phyloP scores from a whole-genome alignment of 2,888 invertebrate genomes.

The Phoenoteleia sp. region DNA sequence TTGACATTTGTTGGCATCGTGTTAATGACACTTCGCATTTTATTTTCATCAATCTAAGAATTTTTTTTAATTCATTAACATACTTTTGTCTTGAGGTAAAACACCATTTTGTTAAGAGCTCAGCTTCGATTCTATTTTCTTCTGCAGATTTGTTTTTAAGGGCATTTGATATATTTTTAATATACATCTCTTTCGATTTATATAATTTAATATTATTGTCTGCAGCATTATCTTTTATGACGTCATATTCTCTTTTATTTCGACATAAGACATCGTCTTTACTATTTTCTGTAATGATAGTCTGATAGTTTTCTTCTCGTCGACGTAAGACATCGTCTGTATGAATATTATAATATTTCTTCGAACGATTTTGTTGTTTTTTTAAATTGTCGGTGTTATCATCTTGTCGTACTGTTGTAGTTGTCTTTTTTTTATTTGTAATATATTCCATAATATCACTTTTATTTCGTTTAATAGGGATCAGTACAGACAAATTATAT shows the following conservation, averaged over 20 bases:
- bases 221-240: too few species aligned
- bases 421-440: too few species aligned
- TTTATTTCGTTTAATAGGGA: too few species aligned
- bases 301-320: too few species aligned
- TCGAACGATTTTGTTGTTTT: too few species aligned
- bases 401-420: too few species aligned
- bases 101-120: background rate
- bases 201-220: background rate
- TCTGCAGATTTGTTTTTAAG: background rate
- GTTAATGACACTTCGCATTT: background rate
- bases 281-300: background rate
- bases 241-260: too few species aligned
- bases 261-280: too few species aligned
- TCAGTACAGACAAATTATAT: too few species aligned
- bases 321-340: background rate
- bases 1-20: background rate
- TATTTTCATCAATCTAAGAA: background rate
- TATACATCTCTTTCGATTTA: background rate
- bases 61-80: background rate
- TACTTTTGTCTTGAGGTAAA: background rate
- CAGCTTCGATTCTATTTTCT: background rate
- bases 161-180: background rate
- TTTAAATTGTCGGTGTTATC: too few species aligned
- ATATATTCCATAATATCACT: too few species aligned
- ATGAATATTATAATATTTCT: too few species aligned